These are phyloP conservation scores for Elysia chlorotica DNA, from an alignment of 1,140 invertebrate species.

Conservation along the genomic window DNA sequence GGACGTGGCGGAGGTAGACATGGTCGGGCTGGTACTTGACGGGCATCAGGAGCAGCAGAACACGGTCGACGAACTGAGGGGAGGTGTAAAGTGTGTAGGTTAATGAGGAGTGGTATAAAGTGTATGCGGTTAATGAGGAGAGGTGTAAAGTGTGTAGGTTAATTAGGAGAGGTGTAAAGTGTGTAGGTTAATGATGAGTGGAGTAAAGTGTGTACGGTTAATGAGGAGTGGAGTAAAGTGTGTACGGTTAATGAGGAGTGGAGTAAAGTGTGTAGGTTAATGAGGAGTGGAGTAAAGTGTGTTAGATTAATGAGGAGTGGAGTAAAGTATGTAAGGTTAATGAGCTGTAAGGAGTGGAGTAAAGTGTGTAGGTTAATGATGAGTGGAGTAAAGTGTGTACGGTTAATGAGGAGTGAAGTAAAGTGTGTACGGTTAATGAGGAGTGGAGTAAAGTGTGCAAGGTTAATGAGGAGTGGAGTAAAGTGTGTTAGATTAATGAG, in stretches of 20 bases:
- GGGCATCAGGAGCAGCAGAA: slow-evolving; percentile 86
- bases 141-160: background rate
- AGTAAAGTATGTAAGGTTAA: background rate
- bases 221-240: background rate
- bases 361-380: background rate
- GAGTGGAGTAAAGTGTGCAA: background rate
- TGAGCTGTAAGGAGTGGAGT: background rate
- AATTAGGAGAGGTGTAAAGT: background rate
- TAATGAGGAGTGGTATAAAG: background rate
- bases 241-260: background rate
- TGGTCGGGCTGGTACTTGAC: slow-evolving; percentile 84
- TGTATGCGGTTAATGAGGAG: background rate
- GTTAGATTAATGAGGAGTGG: background rate
- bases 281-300: background rate
- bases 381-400: background rate
- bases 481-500: background rate
- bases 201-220: background rate
- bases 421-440: background rate
- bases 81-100: background rate
- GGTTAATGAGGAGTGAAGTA: background rate
- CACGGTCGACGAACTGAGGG: slow-evolving; percentile 82
- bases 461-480: background rate
- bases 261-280: background rate
- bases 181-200: background rate
- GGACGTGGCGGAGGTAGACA: slow-evolving; percentile 73